phyloP scores from a whole-genome alignment of 2,797 vertebrate genomes.

The Gymnoscopelus braueri region DNA sequence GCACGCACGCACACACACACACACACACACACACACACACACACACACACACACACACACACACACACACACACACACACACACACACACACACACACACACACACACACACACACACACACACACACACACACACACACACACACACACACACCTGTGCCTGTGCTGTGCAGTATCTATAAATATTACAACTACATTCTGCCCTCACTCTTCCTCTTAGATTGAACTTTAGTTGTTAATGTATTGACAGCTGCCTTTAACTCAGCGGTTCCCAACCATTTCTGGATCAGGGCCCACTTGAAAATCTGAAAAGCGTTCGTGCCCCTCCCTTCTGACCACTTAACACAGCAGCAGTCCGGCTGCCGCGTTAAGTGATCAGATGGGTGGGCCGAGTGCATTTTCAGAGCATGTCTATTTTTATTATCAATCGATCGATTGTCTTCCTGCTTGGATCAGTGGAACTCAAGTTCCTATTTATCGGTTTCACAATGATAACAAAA shows the following conservation, averaged over 20 bases:
- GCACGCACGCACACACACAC: conserved; percentile 7
- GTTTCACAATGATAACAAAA: no score
- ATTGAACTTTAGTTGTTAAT: conserved; percentile 48
- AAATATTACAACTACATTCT: not conserved
- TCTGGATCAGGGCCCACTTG: no score
- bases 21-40: not conserved
- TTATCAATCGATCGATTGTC: no score
- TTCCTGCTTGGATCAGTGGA: no score
- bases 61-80: not conserved
- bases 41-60: conserved; percentile 3
- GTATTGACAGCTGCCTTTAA: conserved; percentile 27
- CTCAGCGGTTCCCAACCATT: no score
- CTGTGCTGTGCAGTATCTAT: not conserved
- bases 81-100: conserved; percentile 6
- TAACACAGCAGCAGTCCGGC: no score
- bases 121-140: not conserved
- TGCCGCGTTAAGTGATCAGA: no score
- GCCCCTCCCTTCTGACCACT: no score
- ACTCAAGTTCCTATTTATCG: no score
- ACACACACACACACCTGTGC: not conserved
- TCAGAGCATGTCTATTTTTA: no score
- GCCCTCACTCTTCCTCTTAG: conserved; percentile 27
- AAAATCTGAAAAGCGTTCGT: no score
- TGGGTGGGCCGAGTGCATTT: no score
- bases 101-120: not conserved